Conservation (phyloP, 2,797 vertebrate genomes). For the Salarias fasciatus region DNA sequence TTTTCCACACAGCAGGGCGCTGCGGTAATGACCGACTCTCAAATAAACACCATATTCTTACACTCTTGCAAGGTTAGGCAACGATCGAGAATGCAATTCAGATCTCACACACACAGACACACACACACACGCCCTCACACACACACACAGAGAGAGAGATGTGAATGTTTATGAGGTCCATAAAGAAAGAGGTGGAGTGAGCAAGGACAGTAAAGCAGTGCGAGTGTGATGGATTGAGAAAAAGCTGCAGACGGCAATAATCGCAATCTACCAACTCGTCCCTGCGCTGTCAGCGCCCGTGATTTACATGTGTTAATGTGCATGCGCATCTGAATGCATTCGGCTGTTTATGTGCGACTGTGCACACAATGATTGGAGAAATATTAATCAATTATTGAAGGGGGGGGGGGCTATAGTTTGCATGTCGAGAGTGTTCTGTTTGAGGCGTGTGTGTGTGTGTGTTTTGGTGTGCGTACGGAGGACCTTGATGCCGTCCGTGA, state of each 20-base stretch:
- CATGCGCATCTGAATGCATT: not conserved
- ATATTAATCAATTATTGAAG: constrained; percentile 35
- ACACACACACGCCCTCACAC: too few species aligned
- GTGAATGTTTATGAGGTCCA: constrained; percentile 27
- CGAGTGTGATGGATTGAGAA: constrained; percentile 18
- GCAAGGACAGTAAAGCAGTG: constrained; percentile 12
- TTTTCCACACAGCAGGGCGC: constrained; percentile 20
- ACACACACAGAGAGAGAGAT: constrained; percentile 10
- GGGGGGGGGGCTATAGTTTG: constrained; percentile 1
- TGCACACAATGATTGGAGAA: constrained; percentile 19
- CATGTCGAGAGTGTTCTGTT: not conserved
- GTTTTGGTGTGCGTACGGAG: not conserved
- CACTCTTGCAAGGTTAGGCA: not conserved
- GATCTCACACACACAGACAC: not conserved
- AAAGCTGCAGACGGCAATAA: constrained; percentile 19
- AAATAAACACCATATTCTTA: constrained; percentile 24
- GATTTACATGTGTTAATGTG: constrained; percentile 9
- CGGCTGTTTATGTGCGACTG: constrained; percentile 8
- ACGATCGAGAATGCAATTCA: too few species aligned
- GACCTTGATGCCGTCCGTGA: constrained; percentile 1
- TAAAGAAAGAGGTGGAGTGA: constrained; percentile 30
- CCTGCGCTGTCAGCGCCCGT: constrained; percentile 7
- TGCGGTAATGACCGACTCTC: constrained; percentile 36
- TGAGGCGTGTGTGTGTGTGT: not conserved
- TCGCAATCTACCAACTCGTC: constrained; percentile 14